Evolutionary conservation across 2,888 invertebrate genomes (phyloP), one percentile per base, ranked within the genome.

Genomic region (Chirona hameri): DNA sequence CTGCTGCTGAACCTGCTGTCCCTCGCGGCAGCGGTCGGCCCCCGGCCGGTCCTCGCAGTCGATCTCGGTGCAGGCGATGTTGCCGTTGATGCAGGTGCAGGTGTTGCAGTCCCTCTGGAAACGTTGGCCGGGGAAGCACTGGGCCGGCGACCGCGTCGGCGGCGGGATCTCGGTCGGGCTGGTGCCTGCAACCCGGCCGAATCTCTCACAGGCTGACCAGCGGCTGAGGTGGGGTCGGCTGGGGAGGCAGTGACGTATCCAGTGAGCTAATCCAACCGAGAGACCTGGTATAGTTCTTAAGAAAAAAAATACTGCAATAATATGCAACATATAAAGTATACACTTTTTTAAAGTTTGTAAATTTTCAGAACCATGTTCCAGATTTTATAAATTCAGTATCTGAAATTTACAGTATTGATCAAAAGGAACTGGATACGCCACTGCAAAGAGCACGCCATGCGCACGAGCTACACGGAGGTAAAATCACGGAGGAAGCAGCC

Each of bases 41-140:
- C 9, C 0, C 39, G 39, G 21, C 21, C 12, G 24, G 31, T 39
- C 39, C 15, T 18, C 12, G 76, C 76, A 76, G 10, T 76, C 24
- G 24, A 46, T 21, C 24, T 21, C 0, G 24, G 76, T 76, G 76
- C 76, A 76, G 46, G 76, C 76, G 46, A 76, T 46, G 24, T 24
- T 21, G 76, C 76, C 76, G 76, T 76, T 76, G 76, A 76, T 76
- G 76, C 76, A 76, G 76, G 39, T 76, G 76, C 76, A 76, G 10
- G 76, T 76, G 76, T 76, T 76, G 46, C 76, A 76, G 76, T 24
- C 76, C 24, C 15, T 21, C 76, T 76, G 24, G 76, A 76, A 76
- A 10, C 21, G 76, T 24, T 76, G 76, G 9, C 76, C 76, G 24
- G 76, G 76, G 76, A 76, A 76, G 27, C 76, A 76, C 76, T 76